Conservation (phyloP, 2,888 invertebrate genomes). For the Blera fallax region DNA sequence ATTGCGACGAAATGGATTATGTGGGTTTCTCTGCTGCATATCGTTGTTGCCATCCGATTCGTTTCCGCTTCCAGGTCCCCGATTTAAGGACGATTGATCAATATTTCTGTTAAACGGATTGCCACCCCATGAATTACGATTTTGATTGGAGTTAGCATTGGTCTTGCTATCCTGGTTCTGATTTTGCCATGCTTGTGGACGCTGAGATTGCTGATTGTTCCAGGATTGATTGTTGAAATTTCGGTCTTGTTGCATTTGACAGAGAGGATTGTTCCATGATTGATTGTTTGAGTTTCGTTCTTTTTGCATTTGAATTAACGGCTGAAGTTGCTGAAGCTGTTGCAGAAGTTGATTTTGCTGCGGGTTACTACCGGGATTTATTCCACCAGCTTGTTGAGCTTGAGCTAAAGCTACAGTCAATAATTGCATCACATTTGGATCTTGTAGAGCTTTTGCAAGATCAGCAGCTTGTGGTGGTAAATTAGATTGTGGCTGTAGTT, state of each 20-base stretch:
- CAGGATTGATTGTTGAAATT: constrained; percentile 46
- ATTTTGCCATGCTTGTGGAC: constrained; percentile 19
- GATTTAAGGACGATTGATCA: constrained; percentile 74
- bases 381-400: constrained; percentile 74
- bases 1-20: constrained; percentile 54
- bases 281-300: constrained; percentile 38
- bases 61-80: constrained; percentile 79
- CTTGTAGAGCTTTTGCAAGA: constrained; percentile 77
- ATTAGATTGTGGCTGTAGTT: background rate
- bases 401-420: constrained; percentile 78
- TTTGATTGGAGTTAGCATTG: constrained; percentile 5
- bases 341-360: constrained; percentile 57
- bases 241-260: background rate
- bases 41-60: constrained; percentile 80
- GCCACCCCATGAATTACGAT: constrained; percentile 24
- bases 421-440: constrained; percentile 79
- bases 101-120: constrained; percentile 37
- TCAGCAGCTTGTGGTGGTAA: constrained; percentile 67
- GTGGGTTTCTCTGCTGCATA: constrained; percentile 74
- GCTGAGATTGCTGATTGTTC: constrained; percentile 36
- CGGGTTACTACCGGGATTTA: background rate
- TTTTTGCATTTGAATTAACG: constrained; percentile 38
- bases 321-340: constrained; percentile 56
- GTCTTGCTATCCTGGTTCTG: constrained; percentile 21
- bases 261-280: constrained; percentile 45